Evolutionary conservation across 1,140 invertebrate species (phyloP), one percentile per base, ranked within the genome.

Genomic region (Diorhabda sublineata): DNA sequence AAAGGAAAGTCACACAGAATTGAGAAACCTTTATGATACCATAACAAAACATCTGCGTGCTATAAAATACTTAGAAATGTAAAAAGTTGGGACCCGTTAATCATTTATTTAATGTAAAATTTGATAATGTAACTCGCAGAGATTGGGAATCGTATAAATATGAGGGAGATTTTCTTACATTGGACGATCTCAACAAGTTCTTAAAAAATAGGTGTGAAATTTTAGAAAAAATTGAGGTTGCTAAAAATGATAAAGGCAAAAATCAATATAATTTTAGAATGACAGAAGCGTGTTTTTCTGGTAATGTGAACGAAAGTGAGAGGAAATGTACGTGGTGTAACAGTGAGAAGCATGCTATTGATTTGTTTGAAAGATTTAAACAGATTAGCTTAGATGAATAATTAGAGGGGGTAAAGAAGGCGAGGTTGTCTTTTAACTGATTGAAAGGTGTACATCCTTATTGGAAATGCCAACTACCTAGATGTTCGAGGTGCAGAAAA

Each of bases 151-250:
- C 45, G 42, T 58, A 58, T 42, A 61, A 63, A 63, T 56, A 6
- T 9, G 8, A 11, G 11, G 7, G 7, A 63, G 58, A 61, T 26
- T 60, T 68, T 9, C 58, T 60, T 41, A 62, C 42, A 45, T 41
- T 68, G 67, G 4, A 62, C 5, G 67, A 68, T 44, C 42, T 68
- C 8, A 42, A 60, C 5, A 61, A 45, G 45, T 68, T 68, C 44
- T 42, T 68, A 6, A 63, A 57, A 8, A 26, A 61, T 8, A 58
- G 52, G 26, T 68, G 67, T 56, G n/a, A 60, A 9, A 42, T 63
- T 8, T 43, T 68, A 45, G 59, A 68, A 62, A 58, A 47, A n/a
- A 63, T 6, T 11, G 47, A 44, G 44, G 45, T 6, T 26, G 47
- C 11, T 63, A 68, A 62, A 5, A 11, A 68, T 26, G n/a, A 11